phyloP scores from a whole-genome alignment of 2,888 invertebrate species.

The Apantesis nais region DNA sequence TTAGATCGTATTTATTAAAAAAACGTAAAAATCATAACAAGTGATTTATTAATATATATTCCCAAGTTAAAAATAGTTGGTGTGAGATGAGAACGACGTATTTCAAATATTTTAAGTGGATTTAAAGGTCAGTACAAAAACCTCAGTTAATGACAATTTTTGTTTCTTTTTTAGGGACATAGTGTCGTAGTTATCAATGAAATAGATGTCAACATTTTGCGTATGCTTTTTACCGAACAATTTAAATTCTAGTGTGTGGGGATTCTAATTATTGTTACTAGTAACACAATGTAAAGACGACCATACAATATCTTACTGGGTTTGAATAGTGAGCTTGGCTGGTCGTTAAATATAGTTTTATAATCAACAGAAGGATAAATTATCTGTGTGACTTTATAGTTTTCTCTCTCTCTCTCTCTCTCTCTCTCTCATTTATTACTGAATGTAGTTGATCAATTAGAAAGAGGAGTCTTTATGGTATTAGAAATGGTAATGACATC shows the following conservation, averaged over 20 bases:
- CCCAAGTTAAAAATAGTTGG: too few species aligned
- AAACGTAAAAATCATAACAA: not conserved
- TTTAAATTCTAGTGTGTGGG: not conserved
- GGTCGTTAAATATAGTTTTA: conserved; percentile 25
- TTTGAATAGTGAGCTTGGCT: conserved; percentile 12
- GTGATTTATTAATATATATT: not conserved
- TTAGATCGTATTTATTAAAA: not conserved
- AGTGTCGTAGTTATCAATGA: not conserved
- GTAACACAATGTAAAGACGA: not conserved
- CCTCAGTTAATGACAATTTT: not conserved
- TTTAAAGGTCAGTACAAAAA: not conserved
- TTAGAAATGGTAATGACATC: not conserved
- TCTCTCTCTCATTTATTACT: too few species aligned
- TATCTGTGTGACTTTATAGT: conserved; percentile 21
- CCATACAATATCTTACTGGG: not conserved
- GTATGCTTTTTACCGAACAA: too few species aligned
- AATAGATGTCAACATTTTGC: too few species aligned
- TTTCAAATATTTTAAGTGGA: too few species aligned
- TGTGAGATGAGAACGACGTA: too few species aligned
- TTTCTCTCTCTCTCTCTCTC: too few species aligned
- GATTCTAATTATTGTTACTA: not conserved
- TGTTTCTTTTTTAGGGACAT: not conserved
- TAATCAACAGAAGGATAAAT: conserved; percentile 15
- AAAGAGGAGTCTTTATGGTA: not conserved
- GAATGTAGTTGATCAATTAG: not conserved